Base-by-base conservation (phyloP, 2,888 invertebrate genomes). In the Napeogenes sylphis region DNA sequence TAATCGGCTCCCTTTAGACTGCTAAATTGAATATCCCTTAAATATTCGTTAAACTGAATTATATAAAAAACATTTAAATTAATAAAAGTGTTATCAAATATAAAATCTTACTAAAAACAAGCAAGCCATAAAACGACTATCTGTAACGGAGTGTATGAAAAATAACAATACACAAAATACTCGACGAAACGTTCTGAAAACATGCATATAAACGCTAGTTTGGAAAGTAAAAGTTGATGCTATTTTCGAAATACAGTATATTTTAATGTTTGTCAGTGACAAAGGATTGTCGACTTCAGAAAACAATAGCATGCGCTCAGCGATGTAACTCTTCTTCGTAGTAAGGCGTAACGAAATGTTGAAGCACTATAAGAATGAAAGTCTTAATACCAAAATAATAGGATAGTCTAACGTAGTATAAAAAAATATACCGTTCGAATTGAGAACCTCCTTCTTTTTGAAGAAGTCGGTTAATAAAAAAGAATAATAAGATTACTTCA, bases 181-280 rank as follows among this genome's bases (percentile, higher is more conserved):
- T 51, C 10, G 30, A 30, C 10, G 10, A 10, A 42, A 10, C 30
- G 30, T 21, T 51, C n/a, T 30, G 10, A 42, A 38, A 51, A 30
- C 51, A 51, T 4, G 51, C 30, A 51, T 51, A 51, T 51, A 51
- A 51, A 51, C 30, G 51, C 30, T 51, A 30, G 51, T 51, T 51
- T 51, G 21, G 51, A 30, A 30, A 51, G 12, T 10, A 30, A 30
- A 30, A 12, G 42, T 59, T 57, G 62, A 61, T 61, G 66, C 55
- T 61, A 61, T 61, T 46, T 58, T 56, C 58, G 54, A 61, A 64
- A 58, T 62, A 66, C 59, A 66, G 61, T 59, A 66, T 65, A 63
- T 63, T 61, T 64, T 64, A 67, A 65, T 67, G 66, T 71, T 67
- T 66, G 71, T 70, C 75, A 74, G 32, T 47, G 14, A 51, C 38